Base-by-base conservation (phyloP, 2,888 invertebrate genomes). In the Amiota communis region DNA sequence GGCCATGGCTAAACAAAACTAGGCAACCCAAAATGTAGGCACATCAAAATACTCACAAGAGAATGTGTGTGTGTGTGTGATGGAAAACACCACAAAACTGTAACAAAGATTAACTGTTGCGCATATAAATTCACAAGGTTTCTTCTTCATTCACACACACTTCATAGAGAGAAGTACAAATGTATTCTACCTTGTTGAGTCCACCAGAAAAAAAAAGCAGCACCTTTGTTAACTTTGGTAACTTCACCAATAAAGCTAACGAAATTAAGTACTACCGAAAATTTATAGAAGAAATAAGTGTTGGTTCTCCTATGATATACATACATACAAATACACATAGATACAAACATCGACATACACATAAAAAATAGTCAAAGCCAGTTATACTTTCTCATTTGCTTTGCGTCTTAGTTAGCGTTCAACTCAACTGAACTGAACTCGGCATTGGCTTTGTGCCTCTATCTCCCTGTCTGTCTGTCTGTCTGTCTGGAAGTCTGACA, bases 81-180 rank as follows among this genome's bases (percentile, higher is more conserved):
- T n/a, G 6, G 36, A 36, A 36, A 36, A 6, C 8, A 36, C 3
- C 36, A 36, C 36, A 36, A 36, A 36, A 80, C 78, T 82, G 80
- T 84, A 83, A 84, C 83, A 77, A 81, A 82, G 84, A 84, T 83
- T 81, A 84, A 83, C 83, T 84, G 83, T 84, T 81, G 82, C 82
- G 81, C 82, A 77, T 76, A 80, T 76, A 77, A 77, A 76, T 77
- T 75, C 75, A 70, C 74, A 71, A 75, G 36, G 36, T 36, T 36
- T 36, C 36, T 36, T 6, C 36, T 36, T 36, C 6, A n/a, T n/a
- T n/a, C n/a, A n/a, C 36, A 6, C 36, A 36, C 6, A 36, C 36
- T 36, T 36, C 8, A 36, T 36, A 36, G 36, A 6, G 3, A 6
- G 36, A 36, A 36, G 36, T 36, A 36, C 36, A 36, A 36, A 36